Base-by-base conservation (phyloP, 35 echinoderm and acorn worm species). In the Ptychodera flava region DNA sequence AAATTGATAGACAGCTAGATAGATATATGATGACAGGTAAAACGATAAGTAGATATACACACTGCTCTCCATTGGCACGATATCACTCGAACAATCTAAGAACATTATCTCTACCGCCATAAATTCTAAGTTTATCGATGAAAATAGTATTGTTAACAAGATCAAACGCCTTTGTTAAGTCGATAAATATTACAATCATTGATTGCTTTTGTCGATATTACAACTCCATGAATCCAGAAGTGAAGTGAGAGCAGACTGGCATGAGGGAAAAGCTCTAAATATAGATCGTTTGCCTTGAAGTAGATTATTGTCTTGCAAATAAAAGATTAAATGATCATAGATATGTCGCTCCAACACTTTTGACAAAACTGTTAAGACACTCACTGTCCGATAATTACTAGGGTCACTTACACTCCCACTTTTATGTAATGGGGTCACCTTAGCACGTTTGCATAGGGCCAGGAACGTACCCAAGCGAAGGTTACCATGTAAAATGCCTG, bases 111-210 rank as follows among this genome's bases (percentile, higher is more conserved):
- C 22, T 64, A 64, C 6, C 45, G 22, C 85, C 64, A 35, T 86
- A 86, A n/a, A 77, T 77, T 16, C 29, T 31, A 28, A 86, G n/a
- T 30, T 78, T 86, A 86, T 86, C 85, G 78, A 78, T n/a, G 1
- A 86, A 15, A 10, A 86, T 1, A 31, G 37, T 34, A 86, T 86
- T 0, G 33, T 86, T 86, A 29, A 78, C 85, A 34, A 86, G 76
- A 75, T 86, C 85, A 86, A 86, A 86, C 6, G 85, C 85, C 77
- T 86, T 34, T 31, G n/a, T 77, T 16, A 87, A 76, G 64, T 87
- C 85, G 29, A 87, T 34, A 34, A 78, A 87, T 0, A 87, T 76
- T 78, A 32, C 75, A 33, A 38, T 76, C 27, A 87, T 77, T 34
- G 78, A 14, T 1, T 15, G 0, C 64, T 76, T 28, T 76, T 87